Conservation (phyloP, 2,888 invertebrate genomes). For the Schizaphis graminum region DNA sequence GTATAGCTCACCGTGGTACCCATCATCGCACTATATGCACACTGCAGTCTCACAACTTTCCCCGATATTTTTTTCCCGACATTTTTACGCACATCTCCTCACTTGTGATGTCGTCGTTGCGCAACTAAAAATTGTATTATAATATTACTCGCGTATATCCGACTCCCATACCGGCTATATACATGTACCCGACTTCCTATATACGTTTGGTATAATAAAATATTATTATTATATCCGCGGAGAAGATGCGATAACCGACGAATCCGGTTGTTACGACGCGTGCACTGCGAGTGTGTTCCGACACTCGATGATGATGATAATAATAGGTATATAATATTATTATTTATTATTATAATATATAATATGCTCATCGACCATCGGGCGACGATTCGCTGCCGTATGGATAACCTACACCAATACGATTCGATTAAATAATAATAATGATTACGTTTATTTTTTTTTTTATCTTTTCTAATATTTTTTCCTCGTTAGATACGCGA, state of each 20-base stretch:
- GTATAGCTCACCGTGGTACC: neutral
- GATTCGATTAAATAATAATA: slow-evolving; percentile 36
- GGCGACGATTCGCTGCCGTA: neutral
- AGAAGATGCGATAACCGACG: neutral
- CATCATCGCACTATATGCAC: neutral
- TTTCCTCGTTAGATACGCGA: neutral
- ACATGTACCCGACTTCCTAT: neutral
- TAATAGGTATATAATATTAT: neutral
- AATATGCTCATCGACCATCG: neutral
- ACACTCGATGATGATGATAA: neutral
- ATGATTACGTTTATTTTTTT: neutral
- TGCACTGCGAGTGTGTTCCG: neutral
- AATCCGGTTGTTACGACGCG: neutral
- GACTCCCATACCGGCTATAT: neutral
- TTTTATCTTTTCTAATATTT: neutral
- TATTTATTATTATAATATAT: neutral
- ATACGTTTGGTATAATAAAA: neutral
- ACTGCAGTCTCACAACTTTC: slow-evolving; percentile 44
- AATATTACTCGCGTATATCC: neutral
- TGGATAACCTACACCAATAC: neutral
- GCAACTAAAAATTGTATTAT: slow-evolving; percentile 11
- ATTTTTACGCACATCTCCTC: slow-evolving; percentile 19
- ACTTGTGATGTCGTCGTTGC: neutral
- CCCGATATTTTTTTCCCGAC: slow-evolving; percentile 11
- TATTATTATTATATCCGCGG: neutral